Evolutionary conservation across 2,113 vertebrate genomes (phyloP).

Genomic region (Cranoglanis bouderius): DNA sequence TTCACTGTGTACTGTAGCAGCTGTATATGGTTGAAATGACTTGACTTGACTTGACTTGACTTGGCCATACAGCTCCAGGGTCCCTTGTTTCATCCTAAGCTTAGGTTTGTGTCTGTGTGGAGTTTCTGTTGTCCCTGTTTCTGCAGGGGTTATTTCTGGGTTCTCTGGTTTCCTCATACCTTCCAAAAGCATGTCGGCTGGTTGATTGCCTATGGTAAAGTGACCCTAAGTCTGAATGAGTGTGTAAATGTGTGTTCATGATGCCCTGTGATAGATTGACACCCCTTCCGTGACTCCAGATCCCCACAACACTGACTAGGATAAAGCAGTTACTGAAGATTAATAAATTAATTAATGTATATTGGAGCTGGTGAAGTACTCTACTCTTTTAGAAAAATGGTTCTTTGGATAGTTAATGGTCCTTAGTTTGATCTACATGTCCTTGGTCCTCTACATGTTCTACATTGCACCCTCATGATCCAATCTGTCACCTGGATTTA

Average conservation of each 20-base stretch:
- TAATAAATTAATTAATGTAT: no score
- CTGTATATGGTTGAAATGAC: no score
- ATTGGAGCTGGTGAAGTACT: not conserved
- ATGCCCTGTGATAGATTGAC: not conserved
- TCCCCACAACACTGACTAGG: not conserved
- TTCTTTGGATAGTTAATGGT: not conserved
- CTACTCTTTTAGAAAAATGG: not conserved
- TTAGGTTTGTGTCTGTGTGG: not conserved
- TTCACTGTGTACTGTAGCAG: no score
- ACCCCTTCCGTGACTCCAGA: not conserved
- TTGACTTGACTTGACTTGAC: no score
- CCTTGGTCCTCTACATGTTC: no score
- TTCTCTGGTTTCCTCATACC: not conserved
- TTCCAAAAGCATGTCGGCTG: not conserved
- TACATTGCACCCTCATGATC: not conserved
- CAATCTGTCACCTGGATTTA: not conserved
- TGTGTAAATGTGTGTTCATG: not conserved
- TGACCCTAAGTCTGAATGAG: not conserved
- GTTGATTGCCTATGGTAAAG: not conserved
- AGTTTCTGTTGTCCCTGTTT: not conserved
- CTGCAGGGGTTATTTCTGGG: not conserved
- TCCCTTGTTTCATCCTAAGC: not conserved
- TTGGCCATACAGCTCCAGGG: not conserved
- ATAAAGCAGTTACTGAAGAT: not conserved
- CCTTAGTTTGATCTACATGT: not conserved